Evolutionary conservation across 2,113 vertebrate species (phyloP).

Genomic region (Tauraco erythrolophus): DNA sequence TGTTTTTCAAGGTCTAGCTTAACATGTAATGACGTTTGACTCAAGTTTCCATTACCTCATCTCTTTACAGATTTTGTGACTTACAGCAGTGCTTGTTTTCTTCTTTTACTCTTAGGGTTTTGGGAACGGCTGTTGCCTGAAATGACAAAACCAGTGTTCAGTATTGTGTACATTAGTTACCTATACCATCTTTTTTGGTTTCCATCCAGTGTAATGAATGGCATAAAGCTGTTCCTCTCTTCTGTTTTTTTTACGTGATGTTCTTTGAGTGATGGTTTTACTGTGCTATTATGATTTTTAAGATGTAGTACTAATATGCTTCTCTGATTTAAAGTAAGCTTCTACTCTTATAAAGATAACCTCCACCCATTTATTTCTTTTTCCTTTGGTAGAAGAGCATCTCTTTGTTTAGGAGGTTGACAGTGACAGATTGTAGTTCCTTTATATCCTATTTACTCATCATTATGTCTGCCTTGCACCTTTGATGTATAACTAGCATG

Average conservation of each 20-base stretch:
- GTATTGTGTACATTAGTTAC: neutral
- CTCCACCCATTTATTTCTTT: neutral
- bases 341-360: neutral
- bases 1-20: neutral
- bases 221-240: neutral
- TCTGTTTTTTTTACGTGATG: neutral
- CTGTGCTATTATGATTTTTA: neutral
- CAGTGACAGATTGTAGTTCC: neutral
- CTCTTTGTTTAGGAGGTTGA: neutral
- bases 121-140: neutral
- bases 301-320: neutral
- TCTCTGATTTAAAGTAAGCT: neutral
- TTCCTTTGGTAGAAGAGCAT: neutral
- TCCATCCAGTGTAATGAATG: neutral
- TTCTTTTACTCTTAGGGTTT: neutral
- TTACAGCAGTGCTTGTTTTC: neutral
- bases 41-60: neutral
- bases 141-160: neutral
- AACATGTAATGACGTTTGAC: neutral
- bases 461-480: neutral
- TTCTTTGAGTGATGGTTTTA: neutral
- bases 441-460: neutral
- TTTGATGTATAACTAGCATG: neutral
- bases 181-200: neutral
- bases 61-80: neutral